Evolutionary conservation across 2,113 vertebrate species (phyloP).

Genomic region (Tupaia tana): DNA sequence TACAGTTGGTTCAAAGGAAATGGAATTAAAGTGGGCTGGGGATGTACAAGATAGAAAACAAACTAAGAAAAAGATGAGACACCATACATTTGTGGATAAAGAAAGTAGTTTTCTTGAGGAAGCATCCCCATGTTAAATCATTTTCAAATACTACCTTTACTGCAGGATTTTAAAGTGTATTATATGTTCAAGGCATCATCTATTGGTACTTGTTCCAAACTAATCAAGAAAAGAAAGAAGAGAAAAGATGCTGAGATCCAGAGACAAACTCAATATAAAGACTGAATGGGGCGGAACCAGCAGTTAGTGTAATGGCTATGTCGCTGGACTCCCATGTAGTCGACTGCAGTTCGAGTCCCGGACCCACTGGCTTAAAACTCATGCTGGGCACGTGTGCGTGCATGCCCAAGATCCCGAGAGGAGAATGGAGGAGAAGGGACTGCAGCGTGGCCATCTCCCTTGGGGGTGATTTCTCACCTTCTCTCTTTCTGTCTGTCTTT

Average conservation of each 20-base stretch:
- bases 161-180: neutral
- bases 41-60: neutral
- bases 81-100: neutral
- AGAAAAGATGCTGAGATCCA: neutral
- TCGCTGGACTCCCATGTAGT: no score
- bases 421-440: no score
- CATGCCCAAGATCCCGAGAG: no score
- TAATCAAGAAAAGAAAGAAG: neutral
- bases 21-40: conserved; percentile 6
- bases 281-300: neutral
- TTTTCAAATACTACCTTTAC: conserved; percentile 28
- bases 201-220: neutral
- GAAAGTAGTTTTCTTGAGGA: conserved; percentile 41
- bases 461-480: no score
- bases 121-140: neutral
- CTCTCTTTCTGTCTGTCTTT: no score
- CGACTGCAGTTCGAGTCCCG: no score
- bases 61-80: neutral
- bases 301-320: no score
- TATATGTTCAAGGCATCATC: neutral
- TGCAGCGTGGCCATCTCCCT: no score
- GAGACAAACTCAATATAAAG: neutral
- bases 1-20: conserved; percentile 17
- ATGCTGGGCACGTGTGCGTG: no score
- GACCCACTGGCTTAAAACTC: no score